A percentile compares a stretch with the other conserved stretches of the same genome.
Evolutionary conservation across 2,888 invertebrate genomes (phyloP).

Genomic region (Sphaerophoria rueppellii): DNA sequence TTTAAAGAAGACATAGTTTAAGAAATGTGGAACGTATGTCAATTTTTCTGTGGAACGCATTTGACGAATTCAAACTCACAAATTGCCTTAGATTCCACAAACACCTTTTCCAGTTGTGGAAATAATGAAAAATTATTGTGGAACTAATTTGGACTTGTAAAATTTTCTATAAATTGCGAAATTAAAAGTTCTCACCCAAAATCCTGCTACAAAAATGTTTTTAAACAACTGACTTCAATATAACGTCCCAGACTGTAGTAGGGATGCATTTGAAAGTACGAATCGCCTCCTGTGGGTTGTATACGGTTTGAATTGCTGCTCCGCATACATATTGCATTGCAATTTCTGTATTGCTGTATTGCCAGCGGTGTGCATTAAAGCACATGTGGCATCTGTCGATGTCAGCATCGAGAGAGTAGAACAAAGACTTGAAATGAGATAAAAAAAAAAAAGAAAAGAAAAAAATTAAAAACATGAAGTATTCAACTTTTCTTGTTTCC

Average conservation of each 20-base stretch:
- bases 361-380: constrained; percentile 44
- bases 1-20: too few relatives aligned
- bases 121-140: too few relatives aligned
- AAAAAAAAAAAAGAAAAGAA: background rate
- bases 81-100: too few relatives aligned
- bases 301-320: background rate
- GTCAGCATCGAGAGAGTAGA: constrained; percentile 25
- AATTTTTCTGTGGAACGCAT: too few relatives aligned
- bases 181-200: too few relatives aligned
- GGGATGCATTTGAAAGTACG: constrained; percentile 49
- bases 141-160: background rate
- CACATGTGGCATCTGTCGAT: constrained; percentile 65
- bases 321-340: background rate
- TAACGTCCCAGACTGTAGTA: background rate
- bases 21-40: too few relatives aligned
- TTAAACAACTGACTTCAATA: background rate
- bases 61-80: too few relatives aligned
- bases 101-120: background rate
- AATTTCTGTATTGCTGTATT: constrained; percentile 45
- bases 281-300: constrained; percentile 40
- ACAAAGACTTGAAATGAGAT: constrained; percentile 7
- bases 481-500: constrained; percentile 51
- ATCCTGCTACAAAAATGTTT: too few relatives aligned
- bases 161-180: too few relatives aligned
- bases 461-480: constrained; percentile 1